phyloP scores from a whole-genome alignment of 2,888 invertebrate genomes.

The Dryocosmus kuriphilus region DNA sequence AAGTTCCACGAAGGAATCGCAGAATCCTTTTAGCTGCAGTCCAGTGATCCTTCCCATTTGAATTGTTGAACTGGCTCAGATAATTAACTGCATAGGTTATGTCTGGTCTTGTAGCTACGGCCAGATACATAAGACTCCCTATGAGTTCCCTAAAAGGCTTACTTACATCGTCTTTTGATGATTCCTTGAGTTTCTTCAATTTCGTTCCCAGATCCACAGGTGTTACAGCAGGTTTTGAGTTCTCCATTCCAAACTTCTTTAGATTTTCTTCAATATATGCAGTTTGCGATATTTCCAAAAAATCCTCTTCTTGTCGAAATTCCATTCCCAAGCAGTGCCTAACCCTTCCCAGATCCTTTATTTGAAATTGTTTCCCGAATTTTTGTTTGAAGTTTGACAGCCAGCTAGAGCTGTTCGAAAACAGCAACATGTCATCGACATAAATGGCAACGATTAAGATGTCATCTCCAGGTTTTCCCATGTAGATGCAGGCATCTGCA shows the following conservation, averaged over 20 bases:
- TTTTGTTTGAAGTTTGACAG: too few relatives aligned
- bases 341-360: too few relatives aligned
- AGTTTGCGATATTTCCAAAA: too few relatives aligned
- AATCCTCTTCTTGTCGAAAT: too few relatives aligned
- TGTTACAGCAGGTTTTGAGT: not conserved
- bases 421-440: not conserved
- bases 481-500: not conserved
- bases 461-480: too few relatives aligned
- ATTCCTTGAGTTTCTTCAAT: not conserved
- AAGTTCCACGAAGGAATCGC: too few relatives aligned
- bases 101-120: conserved; percentile 43
- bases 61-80: too few relatives aligned
- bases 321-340: too few relatives aligned
- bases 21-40: too few relatives aligned
- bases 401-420: not conserved
- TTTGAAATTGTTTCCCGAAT: too few relatives aligned
- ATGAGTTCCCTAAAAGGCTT: not conserved
- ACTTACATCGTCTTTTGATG: not conserved
- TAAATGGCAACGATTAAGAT: not conserved
- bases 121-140: conserved; percentile 40
- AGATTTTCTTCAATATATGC: too few relatives aligned
- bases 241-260: not conserved
- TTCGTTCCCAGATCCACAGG: not conserved
- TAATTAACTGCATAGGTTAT: conserved; percentile 34
- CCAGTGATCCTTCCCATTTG: too few relatives aligned